Conservation (phyloP, 2,888 invertebrate species). For the Eurois occulta region DNA sequence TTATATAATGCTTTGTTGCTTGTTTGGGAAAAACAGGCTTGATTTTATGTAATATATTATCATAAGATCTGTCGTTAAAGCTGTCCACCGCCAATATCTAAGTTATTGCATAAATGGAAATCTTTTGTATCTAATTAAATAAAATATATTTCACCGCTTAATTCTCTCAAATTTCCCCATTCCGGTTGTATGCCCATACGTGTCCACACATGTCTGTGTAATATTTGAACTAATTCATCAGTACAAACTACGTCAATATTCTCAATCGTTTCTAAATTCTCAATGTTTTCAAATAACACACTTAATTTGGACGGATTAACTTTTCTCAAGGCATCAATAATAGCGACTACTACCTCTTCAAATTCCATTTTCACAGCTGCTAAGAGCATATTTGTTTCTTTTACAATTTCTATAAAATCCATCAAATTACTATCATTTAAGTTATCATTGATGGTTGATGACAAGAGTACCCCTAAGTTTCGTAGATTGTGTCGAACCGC, state of each 20-base stretch:
- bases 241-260: not conserved
- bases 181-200: not conserved
- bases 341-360: conserved; percentile 6
- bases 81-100: too few relatives aligned
- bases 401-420: conserved; percentile 7
- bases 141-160: not conserved
- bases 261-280: not conserved
- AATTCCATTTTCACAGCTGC: conserved; percentile 8
- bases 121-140: not conserved
- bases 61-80: too few relatives aligned
- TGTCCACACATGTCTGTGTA: not conserved
- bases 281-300: not conserved
- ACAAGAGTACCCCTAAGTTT: not conserved
- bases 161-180: not conserved
- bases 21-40: too few relatives aligned
- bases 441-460: not conserved
- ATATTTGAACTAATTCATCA: not conserved
- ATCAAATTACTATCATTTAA: not conserved
- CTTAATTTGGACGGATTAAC: not conserved
- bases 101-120: not conserved
- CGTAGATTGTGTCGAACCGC: not conserved
- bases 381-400: not conserved
- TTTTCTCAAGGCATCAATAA: not conserved
- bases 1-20: too few relatives aligned
- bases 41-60: too few relatives aligned